Evolutionary conservation across 2,888 invertebrate species (phyloP).

Genomic region (Pasiphila rectangulata): DNA sequence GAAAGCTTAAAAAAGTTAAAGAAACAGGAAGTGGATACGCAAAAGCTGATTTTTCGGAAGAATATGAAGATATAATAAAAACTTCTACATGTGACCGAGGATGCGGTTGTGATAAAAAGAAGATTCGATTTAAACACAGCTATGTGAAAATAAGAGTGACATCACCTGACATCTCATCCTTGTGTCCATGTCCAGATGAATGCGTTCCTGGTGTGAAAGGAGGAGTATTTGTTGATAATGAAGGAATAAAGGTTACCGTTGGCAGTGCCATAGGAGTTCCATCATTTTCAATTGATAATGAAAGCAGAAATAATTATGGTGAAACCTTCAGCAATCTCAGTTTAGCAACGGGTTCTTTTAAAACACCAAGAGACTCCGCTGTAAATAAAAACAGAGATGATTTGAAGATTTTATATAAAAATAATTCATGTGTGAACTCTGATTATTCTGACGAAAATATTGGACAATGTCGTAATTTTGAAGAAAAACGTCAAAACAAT

Average conservation of each 20-base stretch:
- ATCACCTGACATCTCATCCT: conserved; percentile 59
- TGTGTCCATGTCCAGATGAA: conserved; percentile 58
- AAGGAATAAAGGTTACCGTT: conserved; percentile 62
- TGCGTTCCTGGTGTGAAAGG: conserved; percentile 56
- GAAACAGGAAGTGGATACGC: conserved; percentile 19
- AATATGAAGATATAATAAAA: conserved; percentile 54
- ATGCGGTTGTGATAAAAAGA: conserved; percentile 64
- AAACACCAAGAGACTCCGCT: too few species aligned
- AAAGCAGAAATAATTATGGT: conserved; percentile 9
- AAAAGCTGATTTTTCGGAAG: conserved; percentile 42
- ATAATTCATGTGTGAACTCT: conserved; percentile 5
- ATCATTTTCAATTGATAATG: conserved; percentile 35
- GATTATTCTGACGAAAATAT: conserved; percentile 9
- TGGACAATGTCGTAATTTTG: conserved; percentile 1
- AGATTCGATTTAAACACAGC: conserved; percentile 65
- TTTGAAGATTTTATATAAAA: conserved; percentile 6
- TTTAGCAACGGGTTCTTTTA: conserved; percentile 11
- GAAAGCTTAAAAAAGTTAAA: conserved; percentile 9
- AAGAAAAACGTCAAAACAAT: background rate
- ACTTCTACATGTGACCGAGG: conserved; percentile 57
- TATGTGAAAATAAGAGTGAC: conserved; percentile 63
- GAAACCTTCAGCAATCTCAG: conserved; percentile 10
- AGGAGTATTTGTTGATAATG: conserved; percentile 56
- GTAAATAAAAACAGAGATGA: too few species aligned
- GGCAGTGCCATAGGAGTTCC: conserved; percentile 51